Base-by-base conservation (phyloP, 2,113 vertebrate genomes). In the Phycodurus eques region DNA sequence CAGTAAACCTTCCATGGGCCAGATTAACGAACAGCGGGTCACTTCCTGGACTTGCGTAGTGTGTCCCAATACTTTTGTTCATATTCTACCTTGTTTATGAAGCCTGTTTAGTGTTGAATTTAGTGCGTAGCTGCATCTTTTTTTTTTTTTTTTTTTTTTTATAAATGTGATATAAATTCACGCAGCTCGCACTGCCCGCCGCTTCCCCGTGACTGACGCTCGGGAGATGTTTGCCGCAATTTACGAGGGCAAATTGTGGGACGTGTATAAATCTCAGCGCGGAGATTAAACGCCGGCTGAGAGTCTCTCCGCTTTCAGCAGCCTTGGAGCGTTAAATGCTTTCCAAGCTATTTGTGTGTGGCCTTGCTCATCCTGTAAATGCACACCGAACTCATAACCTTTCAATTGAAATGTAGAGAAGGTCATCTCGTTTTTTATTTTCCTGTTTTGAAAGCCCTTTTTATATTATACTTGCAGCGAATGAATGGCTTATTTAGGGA, bases 141-240 rank as follows among this genome's bases (percentile, higher is more conserved):
- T 70, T 56, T 53, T 39, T 44, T 44, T 59, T 19, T 64, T 15
- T n/a, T 65, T 44, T 80, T 44, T 59, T 19, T 64, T 15, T n/a
- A 44, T 44, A 80, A 91, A 82, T 19, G 74, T 46, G 44, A 79
- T 83, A 83, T 93, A 90, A 92, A 92, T 92, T 27, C 27, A 27
- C 27, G 27, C 27, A 27, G 27, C 27, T 91, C 87, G 87, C 70
- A 39, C 64, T n/a, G 73, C 44, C 70, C 69, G 53, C 12, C 13
- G 47, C 43, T 6, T 74, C 80, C 83, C 79, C 69, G 71, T 76
- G 80, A 78, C 70, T 84, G 86, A 8, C 85, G 72, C 80, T 82
- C 79, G 72, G 60, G 71, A 73, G 79, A 87, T 71, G 70, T n/a
- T 27, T 46, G 64, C 19, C 74, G 46, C 88, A 81, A 92, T 92